Evolutionary conservation across 2,113 vertebrate species (phyloP).

Genomic region (Lanius collurio): DNA sequence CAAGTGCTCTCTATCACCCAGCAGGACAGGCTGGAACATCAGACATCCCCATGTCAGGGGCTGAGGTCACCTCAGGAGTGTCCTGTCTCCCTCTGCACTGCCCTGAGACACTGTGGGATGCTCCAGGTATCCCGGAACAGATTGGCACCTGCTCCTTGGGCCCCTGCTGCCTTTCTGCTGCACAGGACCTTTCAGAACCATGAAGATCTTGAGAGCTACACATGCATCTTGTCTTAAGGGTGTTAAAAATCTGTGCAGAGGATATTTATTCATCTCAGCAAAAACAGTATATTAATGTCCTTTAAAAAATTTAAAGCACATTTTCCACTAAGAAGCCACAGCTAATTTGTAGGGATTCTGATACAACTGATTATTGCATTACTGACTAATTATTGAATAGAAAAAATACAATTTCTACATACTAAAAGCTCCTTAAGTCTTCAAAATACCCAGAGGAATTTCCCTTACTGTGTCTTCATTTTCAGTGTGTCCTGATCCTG

Average conservation of each 20-base stretch:
- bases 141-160: neutral
- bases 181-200: neutral
- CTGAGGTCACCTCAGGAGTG: neutral
- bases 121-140: neutral
- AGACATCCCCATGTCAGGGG: neutral
- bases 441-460: neutral
- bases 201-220: neutral
- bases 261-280: neutral
- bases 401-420: neutral
- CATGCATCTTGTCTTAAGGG: neutral
- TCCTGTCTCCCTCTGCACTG: neutral
- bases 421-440: neutral
- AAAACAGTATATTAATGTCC: fast-evolving
- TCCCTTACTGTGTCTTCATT: neutral
- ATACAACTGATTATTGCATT: neutral
- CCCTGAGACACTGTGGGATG: neutral
- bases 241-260: neutral
- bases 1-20: neutral
- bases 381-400: neutral
- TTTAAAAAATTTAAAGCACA: neutral
- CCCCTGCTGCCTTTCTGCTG: neutral
- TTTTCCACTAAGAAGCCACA: neutral
- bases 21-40: neutral
- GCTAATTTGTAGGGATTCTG: neutral
- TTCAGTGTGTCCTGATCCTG: neutral